Conservation (phyloP, 2,797 vertebrate genomes). For the Danio jaintianensis region DNA sequence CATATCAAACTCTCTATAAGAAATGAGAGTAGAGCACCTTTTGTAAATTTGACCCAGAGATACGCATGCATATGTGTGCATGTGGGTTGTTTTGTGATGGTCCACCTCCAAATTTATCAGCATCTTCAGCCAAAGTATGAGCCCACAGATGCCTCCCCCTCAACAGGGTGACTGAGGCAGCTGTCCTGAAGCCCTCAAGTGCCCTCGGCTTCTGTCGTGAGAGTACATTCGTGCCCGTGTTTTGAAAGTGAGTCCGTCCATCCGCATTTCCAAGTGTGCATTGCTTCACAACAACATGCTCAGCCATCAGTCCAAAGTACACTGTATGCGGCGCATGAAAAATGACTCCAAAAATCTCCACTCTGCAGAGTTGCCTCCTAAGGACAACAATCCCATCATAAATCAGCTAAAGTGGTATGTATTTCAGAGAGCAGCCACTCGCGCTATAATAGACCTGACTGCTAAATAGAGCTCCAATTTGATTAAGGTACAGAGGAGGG, state of each 20-base stretch:
- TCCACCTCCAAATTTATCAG: conserved; percentile 40
- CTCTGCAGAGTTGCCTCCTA: conserved; percentile 53
- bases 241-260: conserved; percentile 6
- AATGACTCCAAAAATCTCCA: conserved; percentile 48
- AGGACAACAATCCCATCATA: conserved; percentile 53
- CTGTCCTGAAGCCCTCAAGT: conserved; percentile 58
- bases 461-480: conserved; percentile 63
- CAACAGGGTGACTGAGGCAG: conserved; percentile 46
- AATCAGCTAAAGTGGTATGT: conserved; percentile 63
- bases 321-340: conserved; percentile 51
- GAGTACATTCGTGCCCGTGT: background rate
- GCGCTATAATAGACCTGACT: conserved; percentile 63
- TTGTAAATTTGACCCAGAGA: conserved; percentile 38
- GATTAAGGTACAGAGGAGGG: conserved; percentile 60
- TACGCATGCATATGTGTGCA: conserved; percentile 24
- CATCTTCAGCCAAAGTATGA: conserved; percentile 52
- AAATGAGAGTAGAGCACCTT: conserved; percentile 40
- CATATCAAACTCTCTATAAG: conserved; percentile 44
- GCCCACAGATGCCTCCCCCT: conserved; percentile 45
- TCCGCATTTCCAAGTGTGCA: conserved; percentile 25
- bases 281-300: conserved; percentile 27
- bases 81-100: conserved; percentile 32
- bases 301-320: conserved; percentile 40
- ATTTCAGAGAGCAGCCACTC: conserved; percentile 56
- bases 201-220: conserved; percentile 54